Evolutionary conservation across 2,113 vertebrate species (phyloP).

Genomic region (Nansenia antarctica): DNA sequence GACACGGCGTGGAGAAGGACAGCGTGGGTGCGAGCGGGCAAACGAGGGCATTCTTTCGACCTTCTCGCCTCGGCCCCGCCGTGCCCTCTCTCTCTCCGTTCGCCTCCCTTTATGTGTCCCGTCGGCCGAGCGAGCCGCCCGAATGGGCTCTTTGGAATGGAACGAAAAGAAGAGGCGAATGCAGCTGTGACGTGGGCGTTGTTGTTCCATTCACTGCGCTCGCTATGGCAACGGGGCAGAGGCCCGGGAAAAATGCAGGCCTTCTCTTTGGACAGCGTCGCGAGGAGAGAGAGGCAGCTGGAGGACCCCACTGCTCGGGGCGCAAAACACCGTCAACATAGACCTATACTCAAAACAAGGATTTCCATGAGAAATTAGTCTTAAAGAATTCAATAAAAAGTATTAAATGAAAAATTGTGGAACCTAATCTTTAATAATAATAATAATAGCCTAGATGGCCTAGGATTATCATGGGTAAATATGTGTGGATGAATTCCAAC

Average conservation of each 20-base stretch:
- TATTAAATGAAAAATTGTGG: background rate
- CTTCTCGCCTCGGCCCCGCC: constrained; percentile 65
- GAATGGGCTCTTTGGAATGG: constrained; percentile 75
- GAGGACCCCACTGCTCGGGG: constrained; percentile 25
- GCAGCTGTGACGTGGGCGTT: constrained; percentile 88
- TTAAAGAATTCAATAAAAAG: background rate
- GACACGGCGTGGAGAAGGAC: constrained; percentile 51
- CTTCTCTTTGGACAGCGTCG: constrained; percentile 85
- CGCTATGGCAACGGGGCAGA: constrained; percentile 94
- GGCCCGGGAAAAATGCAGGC: constrained; percentile 86
- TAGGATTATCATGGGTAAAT: too few relatives aligned
- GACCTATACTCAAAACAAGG: background rate
- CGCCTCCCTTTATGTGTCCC: constrained; percentile 65
- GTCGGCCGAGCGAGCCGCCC: constrained; percentile 64
- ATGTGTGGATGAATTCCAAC: too few relatives aligned
- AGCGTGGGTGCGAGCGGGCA: constrained; percentile 25
- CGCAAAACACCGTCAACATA: background rate
- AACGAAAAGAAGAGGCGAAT: constrained; percentile 73
- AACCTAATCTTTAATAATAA: too few relatives aligned
- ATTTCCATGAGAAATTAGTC: background rate
- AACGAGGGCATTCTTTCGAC: constrained; percentile 54
- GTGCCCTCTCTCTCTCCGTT: constrained; percentile 66
- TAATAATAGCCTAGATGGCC: too few relatives aligned
- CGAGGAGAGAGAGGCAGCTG: constrained; percentile 66
- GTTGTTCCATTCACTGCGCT: constrained; percentile 89